A percentile compares a stretch with the other conserved stretches of the same genome.
Conservation (phyloP, 2,797 vertebrate genomes). For the Chelmon rostratus region DNA sequence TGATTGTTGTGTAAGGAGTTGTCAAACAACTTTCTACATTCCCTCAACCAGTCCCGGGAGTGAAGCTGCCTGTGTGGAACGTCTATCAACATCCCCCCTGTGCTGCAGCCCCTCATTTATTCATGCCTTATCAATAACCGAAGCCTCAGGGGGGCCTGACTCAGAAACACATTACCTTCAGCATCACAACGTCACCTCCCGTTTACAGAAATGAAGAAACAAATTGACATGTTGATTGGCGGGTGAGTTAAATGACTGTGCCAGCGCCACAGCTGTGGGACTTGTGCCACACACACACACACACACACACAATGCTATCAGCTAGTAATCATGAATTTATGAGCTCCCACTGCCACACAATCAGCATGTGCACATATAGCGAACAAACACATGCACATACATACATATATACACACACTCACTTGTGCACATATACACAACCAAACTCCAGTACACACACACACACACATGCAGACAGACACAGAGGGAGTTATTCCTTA, state of each 20-base stretch:
- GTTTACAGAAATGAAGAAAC: constrained; percentile 59
- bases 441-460: background rate
- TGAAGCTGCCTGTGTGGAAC: constrained; percentile 37
- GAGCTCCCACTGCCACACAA: constrained; percentile 33
- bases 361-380: constrained; percentile 36
- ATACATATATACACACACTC: background rate
- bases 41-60: constrained; percentile 41
- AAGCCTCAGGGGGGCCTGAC: constrained; percentile 39
- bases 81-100: constrained; percentile 41
- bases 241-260: constrained; percentile 54
- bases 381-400: constrained; percentile 31
- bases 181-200: constrained; percentile 46
- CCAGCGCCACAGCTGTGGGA: constrained; percentile 41
- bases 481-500: constrained; percentile 61
- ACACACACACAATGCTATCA: constrained; percentile 48
- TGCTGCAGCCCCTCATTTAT: constrained; percentile 55
- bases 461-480: constrained; percentile 20
- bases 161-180: constrained; percentile 43
- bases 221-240: constrained; percentile 62
- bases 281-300: constrained; percentile 18
- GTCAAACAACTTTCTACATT: constrained; percentile 47
- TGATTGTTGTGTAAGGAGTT: constrained; percentile 24
- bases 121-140: constrained; percentile 73
- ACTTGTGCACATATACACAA: constrained; percentile 4
- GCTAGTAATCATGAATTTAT: constrained; percentile 48